phyloP scores from a whole-genome alignment of 2,797 vertebrate genomes.

The Hippocampus kuda region DNA sequence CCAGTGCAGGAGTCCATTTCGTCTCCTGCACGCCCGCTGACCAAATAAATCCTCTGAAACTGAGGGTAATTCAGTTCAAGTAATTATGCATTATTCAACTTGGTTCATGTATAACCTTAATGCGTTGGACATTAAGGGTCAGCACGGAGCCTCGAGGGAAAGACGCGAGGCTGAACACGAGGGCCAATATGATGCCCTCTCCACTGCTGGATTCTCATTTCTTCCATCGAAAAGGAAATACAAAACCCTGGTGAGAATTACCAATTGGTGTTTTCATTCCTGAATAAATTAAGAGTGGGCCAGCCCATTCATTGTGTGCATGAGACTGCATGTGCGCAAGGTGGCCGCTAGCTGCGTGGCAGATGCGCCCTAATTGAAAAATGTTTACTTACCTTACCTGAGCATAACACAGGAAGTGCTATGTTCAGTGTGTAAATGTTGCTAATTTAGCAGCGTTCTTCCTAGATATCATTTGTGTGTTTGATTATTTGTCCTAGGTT shows the following conservation, averaged over 20 bases:
- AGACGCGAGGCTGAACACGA: conserved; percentile 67
- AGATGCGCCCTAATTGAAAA: too few relatives aligned
- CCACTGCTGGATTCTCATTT: conserved; percentile 58
- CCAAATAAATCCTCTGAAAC: conserved; percentile 65
- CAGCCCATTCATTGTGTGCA: too few relatives aligned
- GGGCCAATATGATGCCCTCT: conserved; percentile 55
- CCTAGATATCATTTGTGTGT: too few relatives aligned
- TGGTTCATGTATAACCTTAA: not conserved
- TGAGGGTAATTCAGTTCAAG: conserved; percentile 34
- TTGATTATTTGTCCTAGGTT: too few relatives aligned
- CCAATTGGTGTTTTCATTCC: not conserved
- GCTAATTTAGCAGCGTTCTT: too few relatives aligned
- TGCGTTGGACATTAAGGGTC: conserved; percentile 16
- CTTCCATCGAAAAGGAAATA: conserved; percentile 73
- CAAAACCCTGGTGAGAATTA: conserved; percentile 71
- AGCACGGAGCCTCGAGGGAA: conserved; percentile 47
- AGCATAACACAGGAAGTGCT: too few relatives aligned
- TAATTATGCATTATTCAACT: not conserved
- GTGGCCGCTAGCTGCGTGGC: too few relatives aligned
- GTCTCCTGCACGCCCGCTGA: conserved; percentile 68
- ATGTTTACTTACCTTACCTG: too few relatives aligned
- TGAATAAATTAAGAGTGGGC: too few relatives aligned
- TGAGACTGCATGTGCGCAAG: too few relatives aligned
- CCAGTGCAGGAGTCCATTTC: conserved; percentile 67
- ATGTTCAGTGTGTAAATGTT: too few relatives aligned